Conservation (phyloP, 2,797 vertebrate genomes). For the Falco berigora region DNA sequence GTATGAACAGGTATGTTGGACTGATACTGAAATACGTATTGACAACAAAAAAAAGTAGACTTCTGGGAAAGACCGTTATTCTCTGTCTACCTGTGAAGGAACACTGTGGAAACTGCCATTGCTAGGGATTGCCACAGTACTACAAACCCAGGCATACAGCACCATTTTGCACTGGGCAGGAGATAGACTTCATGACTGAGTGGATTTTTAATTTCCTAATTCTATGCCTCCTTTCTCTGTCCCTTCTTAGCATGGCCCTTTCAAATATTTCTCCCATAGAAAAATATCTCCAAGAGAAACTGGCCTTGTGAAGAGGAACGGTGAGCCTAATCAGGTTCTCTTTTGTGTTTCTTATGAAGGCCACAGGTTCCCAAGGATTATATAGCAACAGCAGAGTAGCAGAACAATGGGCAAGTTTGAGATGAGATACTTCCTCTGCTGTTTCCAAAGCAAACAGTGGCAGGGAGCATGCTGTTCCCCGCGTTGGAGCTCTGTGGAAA, state of each 20-base stretch:
- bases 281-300: background rate
- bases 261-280: background rate
- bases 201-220: background rate
- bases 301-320: background rate
- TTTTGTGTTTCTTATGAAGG: background rate
- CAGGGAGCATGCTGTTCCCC: constrained; percentile 31
- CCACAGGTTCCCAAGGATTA: background rate
- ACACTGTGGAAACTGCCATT: background rate
- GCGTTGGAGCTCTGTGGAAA: background rate
- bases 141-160: background rate
- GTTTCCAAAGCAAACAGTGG: constrained; percentile 63
- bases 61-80: background rate
- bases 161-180: background rate
- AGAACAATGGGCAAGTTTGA: constrained; percentile 30
- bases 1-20: background rate
- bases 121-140: background rate
- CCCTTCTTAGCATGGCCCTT: background rate
- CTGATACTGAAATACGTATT: background rate
- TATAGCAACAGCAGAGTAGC: background rate
- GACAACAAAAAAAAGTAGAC: background rate
- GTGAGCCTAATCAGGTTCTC: background rate
- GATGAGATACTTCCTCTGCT: constrained; percentile 49
- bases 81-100: background rate
- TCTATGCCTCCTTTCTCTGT: background rate
- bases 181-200: background rate